A percentile compares a stretch with the other conserved stretches of the same genome.
Conservation (phyloP, 2,113 vertebrate genomes). For the Motacilla alba region DNA sequence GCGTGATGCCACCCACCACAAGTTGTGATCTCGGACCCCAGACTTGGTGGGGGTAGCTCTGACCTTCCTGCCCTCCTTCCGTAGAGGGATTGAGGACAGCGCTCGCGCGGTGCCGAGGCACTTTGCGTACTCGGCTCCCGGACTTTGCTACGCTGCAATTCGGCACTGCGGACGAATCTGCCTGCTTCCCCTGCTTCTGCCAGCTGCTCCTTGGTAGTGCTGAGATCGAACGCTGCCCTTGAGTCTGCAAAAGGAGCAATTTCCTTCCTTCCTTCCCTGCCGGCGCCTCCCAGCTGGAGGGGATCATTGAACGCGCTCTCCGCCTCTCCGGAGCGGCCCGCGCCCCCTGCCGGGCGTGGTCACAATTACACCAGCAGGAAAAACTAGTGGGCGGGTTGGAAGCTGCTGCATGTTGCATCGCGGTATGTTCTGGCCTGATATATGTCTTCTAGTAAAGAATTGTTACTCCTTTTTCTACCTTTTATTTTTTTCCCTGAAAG, state of each 20-base stretch:
- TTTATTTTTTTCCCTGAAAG: background rate
- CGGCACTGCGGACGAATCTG: background rate
- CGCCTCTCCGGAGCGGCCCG: background rate
- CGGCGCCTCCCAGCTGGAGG: no score
- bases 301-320: accelerated
- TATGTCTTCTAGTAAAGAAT: no score
- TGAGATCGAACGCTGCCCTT: background rate
- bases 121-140: background rate
- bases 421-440: background rate
- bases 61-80: background rate
- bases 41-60: background rate
- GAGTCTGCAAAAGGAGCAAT: background rate
- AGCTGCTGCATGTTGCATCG: background rate
- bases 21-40: background rate
- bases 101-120: accelerated
- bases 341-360: no score
- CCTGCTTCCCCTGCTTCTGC: background rate
- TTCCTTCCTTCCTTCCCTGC: background rate
- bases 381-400: background rate
- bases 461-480: no score
- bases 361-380: no score
- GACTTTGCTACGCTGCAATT: no score
- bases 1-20: accelerated
- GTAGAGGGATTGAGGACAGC: background rate
- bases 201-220: background rate